Conservation (phyloP, 2,113 vertebrate species). For the Cochlearius cochlearius region DNA sequence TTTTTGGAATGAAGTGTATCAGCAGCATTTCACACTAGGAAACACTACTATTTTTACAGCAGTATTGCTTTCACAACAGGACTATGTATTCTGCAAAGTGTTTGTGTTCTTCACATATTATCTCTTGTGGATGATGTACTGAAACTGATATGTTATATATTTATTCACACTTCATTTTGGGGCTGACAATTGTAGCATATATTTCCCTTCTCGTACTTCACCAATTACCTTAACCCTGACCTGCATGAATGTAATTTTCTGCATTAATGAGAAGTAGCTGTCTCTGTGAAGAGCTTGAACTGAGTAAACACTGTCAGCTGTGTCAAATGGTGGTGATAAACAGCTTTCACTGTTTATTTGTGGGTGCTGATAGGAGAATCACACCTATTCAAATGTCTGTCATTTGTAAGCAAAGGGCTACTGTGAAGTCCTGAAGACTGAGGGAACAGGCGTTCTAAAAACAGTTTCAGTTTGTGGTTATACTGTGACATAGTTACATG, state of each 20-base stretch:
- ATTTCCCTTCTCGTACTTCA: constrained; percentile 26
- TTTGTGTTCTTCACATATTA: background rate
- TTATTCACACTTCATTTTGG: constrained; percentile 52
- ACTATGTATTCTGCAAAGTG: background rate
- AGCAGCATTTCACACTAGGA: background rate
- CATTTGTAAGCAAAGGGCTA: background rate
- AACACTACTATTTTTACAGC: background rate
- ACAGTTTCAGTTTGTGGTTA: background rate
- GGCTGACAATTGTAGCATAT: background rate
- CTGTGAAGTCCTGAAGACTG: background rate
- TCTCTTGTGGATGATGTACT: background rate
- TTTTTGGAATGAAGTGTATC: background rate
- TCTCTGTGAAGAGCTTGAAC: constrained; percentile 12
- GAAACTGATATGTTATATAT: constrained; percentile 23
- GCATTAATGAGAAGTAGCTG: constrained; percentile 44
- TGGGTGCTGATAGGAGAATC: background rate
- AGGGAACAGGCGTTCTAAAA: background rate
- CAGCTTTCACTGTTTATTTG: constrained; percentile 29
- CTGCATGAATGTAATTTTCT: constrained; percentile 24
- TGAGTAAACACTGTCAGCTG: constrained; percentile 16
- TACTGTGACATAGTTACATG: background rate
- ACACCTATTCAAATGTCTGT: background rate
- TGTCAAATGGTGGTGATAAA: constrained; percentile 47
- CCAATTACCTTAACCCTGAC: constrained; percentile 52
- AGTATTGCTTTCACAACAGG: background rate